Base-by-base conservation (phyloP, 2,113 vertebrate genomes). In the Phalacrocorax carbo region DNA sequence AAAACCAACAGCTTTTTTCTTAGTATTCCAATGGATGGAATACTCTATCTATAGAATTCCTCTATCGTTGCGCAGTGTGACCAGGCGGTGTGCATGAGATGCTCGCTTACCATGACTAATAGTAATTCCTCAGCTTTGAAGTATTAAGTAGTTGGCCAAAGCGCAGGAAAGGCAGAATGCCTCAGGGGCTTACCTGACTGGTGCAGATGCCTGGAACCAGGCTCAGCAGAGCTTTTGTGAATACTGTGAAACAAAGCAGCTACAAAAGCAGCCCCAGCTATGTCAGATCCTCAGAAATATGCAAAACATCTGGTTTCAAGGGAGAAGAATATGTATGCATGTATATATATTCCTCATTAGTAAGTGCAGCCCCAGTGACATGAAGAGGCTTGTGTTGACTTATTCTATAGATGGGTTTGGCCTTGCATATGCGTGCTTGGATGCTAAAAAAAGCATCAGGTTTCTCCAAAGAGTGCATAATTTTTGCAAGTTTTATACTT, bases 401-500 rank as follows among this genome's bases (percentile, higher is more conserved):
- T 92, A 75, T 61, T 76, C 66, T 57, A 52, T 18, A 51, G 29
- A 62, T 93, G 38, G 19, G 82, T 86, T 86, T 71, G 77, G 26
- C 46, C 78, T 86, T 89, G 38, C 54, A 55, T 77, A 18, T 88
- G 65, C 10, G 4, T 77, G 29, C 60, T 83, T 81, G 26, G 30
- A 52, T 83, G 62, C 82, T 93, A 94, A 87, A 93, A 92, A 84
- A 75, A 73, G 62, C 36, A 38, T 54, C 55, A 88, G 69, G 48
- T 88, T 96, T 89, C 69, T 95, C 60, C n/a, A 61, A 27, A 30
- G 69, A 79, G 10, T 73, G 72, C 52, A 82, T 76, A 87, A 76
- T 60, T 82, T 95, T 93, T 93, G 58, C 70, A 91, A 86, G 60
- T 84, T 96, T 94, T 86, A 75, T 79, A 66, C 46, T 84, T 91